Percentiles rank a stretch among this genome's conserved stretches.
These are phyloP conservation scores for Neodiprion virginianus DNA, from an alignment of 1,140 invertebrate species.

Conservation along the genomic window DNA sequence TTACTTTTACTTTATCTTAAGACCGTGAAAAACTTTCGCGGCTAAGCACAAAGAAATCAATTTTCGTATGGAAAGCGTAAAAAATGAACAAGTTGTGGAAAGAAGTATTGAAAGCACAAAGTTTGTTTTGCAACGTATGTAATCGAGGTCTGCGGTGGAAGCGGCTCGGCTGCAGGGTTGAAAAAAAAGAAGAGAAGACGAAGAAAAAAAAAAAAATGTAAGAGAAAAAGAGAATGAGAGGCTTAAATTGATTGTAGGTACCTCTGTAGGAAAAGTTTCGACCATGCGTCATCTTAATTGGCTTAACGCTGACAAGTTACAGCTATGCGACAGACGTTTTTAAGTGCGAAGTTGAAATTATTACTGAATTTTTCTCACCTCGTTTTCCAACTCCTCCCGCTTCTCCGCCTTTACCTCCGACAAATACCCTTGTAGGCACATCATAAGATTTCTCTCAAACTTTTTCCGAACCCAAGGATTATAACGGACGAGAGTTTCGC, in stretches of 20 bases:
- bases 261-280: slow-evolving; percentile 42
- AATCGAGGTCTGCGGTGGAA: background rate
- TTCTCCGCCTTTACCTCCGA: too few relatives aligned
- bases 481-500: too few relatives aligned
- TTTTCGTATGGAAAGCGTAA: slow-evolving; percentile 18
- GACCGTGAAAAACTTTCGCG: too few relatives aligned
- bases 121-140: background rate
- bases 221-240: slow-evolving; percentile 27
- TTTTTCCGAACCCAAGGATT: too few relatives aligned
- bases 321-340: slow-evolving; percentile 16
- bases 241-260: slow-evolving; percentile 44
- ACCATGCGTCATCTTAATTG: slow-evolving; percentile 56
- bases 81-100: slow-evolving; percentile 30
- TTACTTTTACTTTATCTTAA: too few relatives aligned
- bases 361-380: background rate
- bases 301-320: slow-evolving; percentile 55
- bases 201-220: background rate
- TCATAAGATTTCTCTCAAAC: too few relatives aligned
- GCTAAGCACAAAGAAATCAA: background rate
- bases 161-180: background rate
- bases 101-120: background rate
- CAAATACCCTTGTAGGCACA: too few relatives aligned
- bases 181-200: background rate
- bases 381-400: background rate
- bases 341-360: slow-evolving; percentile 5